phyloP scores from a whole-genome alignment of 1,140 invertebrate species.

The Euura saliciscinereae region DNA sequence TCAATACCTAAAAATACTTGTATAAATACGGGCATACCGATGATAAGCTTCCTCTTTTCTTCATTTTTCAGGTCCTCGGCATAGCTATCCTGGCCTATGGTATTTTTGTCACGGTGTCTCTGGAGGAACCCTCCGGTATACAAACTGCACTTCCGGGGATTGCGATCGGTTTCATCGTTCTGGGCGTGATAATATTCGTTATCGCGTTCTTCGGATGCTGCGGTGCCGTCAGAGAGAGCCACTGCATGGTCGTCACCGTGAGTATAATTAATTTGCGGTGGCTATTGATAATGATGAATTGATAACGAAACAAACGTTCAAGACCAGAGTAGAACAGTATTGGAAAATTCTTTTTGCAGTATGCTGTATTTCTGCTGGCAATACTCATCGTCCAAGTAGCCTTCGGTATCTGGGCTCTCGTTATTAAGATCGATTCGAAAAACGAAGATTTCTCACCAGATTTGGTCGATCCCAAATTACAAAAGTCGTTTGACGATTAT shows the following conservation, averaged over 20 bases:
- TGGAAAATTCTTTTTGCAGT: constrained; percentile 56
- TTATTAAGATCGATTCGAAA: constrained; percentile 15
- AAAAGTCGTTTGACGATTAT: constrained; percentile 55
- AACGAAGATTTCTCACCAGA: constrained; percentile 12
- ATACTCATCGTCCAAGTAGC: constrained; percentile 70
- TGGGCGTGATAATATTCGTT: constrained; percentile 76
- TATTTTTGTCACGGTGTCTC: constrained; percentile 48
- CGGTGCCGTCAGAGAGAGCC: constrained; percentile 80
- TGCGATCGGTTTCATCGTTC: constrained; percentile 71
- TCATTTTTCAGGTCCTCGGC: constrained; percentile 65
- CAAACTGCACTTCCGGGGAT: constrained; percentile 51
- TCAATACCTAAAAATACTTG: too few species aligned
- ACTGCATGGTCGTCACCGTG: constrained; percentile 84
- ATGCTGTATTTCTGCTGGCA: constrained; percentile 68
- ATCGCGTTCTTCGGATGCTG: constrained; percentile 87
- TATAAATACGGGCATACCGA: too few species aligned
- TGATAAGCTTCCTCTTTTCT: too few species aligned
- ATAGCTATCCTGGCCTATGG: constrained; percentile 67
- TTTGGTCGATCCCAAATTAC: constrained; percentile 25
- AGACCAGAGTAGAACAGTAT: constrained; percentile 8
- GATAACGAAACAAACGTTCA: neutral
- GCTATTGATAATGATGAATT: constrained; percentile 30
- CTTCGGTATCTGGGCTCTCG: constrained; percentile 65
- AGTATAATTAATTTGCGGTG: constrained; percentile 33
- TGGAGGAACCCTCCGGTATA: neutral